Percentiles rank a stretch among this genome's conserved stretches.
Evolutionary conservation across 2,113 vertebrate species (phyloP).

Genomic region (Pachycephala philippinensis): DNA sequence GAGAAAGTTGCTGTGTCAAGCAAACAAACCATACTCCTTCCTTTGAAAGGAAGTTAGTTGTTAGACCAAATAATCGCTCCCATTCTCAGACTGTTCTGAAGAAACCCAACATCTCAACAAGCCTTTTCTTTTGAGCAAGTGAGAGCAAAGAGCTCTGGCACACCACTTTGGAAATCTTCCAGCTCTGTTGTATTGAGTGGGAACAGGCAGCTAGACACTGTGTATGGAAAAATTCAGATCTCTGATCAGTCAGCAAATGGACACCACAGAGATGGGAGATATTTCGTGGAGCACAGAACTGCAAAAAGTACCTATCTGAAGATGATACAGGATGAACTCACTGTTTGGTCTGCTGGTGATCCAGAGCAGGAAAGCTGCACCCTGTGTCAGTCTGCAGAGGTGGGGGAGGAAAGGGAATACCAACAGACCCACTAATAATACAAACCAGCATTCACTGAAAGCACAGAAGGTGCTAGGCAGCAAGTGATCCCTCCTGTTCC

Average conservation of each 20-base stretch:
- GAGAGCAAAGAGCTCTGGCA: background rate
- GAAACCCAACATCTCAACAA: background rate
- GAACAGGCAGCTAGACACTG: background rate
- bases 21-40: background rate
- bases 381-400: background rate
- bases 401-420: background rate
- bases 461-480: background rate
- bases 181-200: background rate
- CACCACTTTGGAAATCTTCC: background rate
- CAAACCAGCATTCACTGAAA: background rate
- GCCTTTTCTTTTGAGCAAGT: background rate
- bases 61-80: background rate
- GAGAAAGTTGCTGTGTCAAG: background rate
- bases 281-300: background rate
- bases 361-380: background rate
- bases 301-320: background rate
- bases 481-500: background rate
- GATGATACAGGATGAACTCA: background rate
- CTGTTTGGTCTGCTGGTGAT: background rate
- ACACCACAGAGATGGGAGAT: accelerated
- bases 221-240: background rate
- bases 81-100: background rate
- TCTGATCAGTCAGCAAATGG: background rate
- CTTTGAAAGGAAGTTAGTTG: background rate
- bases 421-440: background rate